phyloP scores from a whole-genome alignment of 1,140 invertebrate genomes.

The Diplogasteroides magnus region DNA sequence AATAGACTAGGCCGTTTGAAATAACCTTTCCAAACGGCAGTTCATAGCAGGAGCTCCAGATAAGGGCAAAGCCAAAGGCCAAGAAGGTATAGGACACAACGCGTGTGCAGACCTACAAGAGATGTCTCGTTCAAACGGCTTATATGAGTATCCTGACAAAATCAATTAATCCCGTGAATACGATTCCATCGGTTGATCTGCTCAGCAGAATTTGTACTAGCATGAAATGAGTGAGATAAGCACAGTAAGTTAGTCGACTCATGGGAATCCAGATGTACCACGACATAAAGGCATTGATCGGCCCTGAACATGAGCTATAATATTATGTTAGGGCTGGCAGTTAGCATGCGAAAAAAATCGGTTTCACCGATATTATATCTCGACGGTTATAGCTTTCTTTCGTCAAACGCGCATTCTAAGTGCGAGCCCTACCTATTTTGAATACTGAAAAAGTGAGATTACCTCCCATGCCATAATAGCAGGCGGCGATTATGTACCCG shows the following conservation, averaged over 20 bases:
- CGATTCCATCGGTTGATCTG: background rate
- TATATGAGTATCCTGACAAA: background rate
- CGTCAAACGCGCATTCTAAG: too few species aligned
- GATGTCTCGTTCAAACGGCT: background rate
- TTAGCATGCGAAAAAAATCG: too few species aligned
- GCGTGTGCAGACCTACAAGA: background rate
- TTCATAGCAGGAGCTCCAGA: background rate
- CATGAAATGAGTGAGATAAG: background rate
- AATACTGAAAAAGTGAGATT: background rate
- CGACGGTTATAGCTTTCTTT: too few species aligned
- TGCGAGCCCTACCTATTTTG: too few species aligned
- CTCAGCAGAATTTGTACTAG: background rate
- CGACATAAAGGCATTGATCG: background rate
- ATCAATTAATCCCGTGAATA: background rate
- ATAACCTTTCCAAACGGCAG: background rate
- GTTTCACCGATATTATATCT: too few species aligned
- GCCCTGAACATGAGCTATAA: background rate
- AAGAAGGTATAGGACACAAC: background rate
- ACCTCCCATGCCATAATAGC: background rate
- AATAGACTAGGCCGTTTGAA: too few species aligned
- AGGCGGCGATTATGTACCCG: background rate
- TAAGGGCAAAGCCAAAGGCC: background rate
- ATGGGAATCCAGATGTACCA: background rate
- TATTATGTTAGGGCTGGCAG: too few species aligned
- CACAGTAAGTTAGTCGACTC: background rate